Percentiles rank a stretch among this genome's conserved stretches.
Evolutionary conservation across 1,140 invertebrate genomes (phyloP).

Genomic region (Cyclina sinensis): DNA sequence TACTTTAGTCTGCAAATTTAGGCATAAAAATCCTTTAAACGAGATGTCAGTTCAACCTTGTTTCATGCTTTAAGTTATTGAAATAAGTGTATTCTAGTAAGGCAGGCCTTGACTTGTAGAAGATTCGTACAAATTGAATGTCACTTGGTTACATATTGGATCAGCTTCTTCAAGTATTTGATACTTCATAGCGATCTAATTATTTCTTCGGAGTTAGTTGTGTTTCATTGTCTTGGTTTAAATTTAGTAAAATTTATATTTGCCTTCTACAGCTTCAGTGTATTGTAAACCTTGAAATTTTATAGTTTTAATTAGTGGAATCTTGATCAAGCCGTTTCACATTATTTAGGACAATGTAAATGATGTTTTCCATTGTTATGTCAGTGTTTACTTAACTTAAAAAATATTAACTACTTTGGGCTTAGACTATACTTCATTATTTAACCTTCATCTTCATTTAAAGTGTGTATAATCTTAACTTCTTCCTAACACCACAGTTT

Average conservation of each 20-base stretch:
- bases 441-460: not conserved
- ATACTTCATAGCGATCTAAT: not conserved
- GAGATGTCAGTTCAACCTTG: not conserved
- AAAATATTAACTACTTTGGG: not conserved
- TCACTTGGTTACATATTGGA: constrained; percentile 8
- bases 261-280: no score
- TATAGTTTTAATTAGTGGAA: no score
- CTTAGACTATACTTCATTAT: not conserved
- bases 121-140: constrained; percentile 24
- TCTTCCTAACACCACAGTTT: constrained; percentile 1
- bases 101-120: constrained; percentile 31
- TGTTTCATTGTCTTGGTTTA: no score
- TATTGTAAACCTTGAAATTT: no score
- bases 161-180: not conserved
- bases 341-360: no score
- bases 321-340: no score
- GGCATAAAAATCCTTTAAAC: not conserved
- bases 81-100: not conserved
- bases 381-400: no score
- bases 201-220: no score
- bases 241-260: no score
- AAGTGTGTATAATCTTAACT: not conserved
- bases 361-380: no score
- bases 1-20: not conserved
- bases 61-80: not conserved